These are phyloP conservation scores for Syrphus vitripennis DNA, from an alignment of 2,888 invertebrate species.

Conservation along the genomic window DNA sequence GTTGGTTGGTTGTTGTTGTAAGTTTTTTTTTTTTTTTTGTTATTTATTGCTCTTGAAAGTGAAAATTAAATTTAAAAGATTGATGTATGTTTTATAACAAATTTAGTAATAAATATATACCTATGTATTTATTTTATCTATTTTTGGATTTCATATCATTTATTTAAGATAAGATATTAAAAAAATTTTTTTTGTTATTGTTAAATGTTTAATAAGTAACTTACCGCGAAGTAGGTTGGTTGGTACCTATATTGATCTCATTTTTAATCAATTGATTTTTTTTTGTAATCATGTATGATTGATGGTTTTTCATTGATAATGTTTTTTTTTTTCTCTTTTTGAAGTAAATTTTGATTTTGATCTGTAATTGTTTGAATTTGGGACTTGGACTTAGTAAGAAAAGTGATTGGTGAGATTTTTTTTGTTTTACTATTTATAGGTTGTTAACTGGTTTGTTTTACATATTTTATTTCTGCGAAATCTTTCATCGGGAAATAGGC, in stretches of 20 bases:
- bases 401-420: background rate
- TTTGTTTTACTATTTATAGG: too few species aligned
- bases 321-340: too few species aligned
- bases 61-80: constrained; percentile 23
- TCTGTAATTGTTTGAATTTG: background rate
- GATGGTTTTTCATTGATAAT: background rate
- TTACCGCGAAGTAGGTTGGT: background rate
- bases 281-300: background rate
- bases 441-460: background rate
- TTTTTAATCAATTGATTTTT: background rate
- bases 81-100: constrained; percentile 1
- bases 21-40: background rate
- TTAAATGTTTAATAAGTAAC: background rate
- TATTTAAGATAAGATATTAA: background rate
- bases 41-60: constrained; percentile 26
- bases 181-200: background rate
- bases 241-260: background rate
- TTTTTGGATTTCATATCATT: background rate
- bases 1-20: background rate
- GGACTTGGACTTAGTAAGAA: background rate
- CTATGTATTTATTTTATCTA: constrained; percentile 9
- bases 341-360: background rate
- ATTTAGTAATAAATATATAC: background rate
- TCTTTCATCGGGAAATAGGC: background rate
- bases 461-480: too few species aligned